Base-by-base conservation (phyloP, 2,888 invertebrate genomes). In the Apodemia duryi region DNA sequence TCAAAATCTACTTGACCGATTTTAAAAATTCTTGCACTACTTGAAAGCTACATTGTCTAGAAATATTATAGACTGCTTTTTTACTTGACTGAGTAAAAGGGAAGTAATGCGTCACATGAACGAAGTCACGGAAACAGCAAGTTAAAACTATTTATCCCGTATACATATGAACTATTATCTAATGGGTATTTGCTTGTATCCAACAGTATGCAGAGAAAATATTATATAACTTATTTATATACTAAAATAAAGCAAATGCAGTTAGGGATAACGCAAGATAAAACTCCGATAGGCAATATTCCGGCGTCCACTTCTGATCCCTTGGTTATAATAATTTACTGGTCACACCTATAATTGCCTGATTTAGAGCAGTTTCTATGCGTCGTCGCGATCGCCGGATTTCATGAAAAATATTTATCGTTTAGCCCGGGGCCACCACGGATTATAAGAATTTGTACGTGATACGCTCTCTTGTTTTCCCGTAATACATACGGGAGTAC, bases 391-490 rank as follows among this genome's bases (percentile, higher is more conserved):
- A 81, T 73, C 78, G 77, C 73, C 78, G 85, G 89, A 88, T 87
- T 89, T 86, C 87, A 86, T 85, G 86, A 84, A 84, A 88, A 87
- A 91, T 91, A 91, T 91, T 90, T 91, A 91, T 91, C 77, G 88
- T 79, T 35, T 28, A 29, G 61, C 80, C 83, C 75, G 77, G 76
- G 75, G 74, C 71, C 83, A 83, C 75, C 77, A 66, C 73, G 88
- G 89, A 90, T 91, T 90, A 91, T 84, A 85, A 78, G 81, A 82
- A 87, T 88, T 85, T 84, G 86, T 87, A 88, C 91, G 91, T 89
- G 89, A 83, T 78, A 74, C 72, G 76, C 76, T 67, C 66, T 62
- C 69, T 71, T 71, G 72, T 70, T 68, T 67, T 68, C 63, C 64
- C 68, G 63, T 63, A 68, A 65, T 69, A 64, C 68, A 63, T 65